These are phyloP conservation scores for Circaetus gallicus DNA, from an alignment of 2,113 vertebrate genomes.

Conservation along the genomic window DNA sequence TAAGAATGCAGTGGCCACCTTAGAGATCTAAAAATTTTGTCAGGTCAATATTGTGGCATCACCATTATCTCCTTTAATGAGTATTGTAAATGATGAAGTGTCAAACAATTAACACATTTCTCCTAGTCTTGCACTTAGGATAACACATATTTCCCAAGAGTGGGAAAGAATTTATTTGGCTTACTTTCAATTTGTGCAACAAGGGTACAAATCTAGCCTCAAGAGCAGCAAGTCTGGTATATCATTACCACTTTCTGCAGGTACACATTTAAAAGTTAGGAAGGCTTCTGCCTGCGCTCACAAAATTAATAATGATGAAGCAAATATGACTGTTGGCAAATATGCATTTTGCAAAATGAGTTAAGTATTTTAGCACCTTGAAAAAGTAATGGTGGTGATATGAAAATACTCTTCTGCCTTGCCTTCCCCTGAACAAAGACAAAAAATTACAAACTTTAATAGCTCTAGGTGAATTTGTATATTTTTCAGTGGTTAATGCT, in stretches of 20 bases:
- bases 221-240: background rate
- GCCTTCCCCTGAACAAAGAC: background rate
- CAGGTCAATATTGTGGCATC: background rate
- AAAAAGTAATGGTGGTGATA: background rate
- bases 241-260: constrained; percentile 11
- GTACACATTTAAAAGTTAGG: background rate
- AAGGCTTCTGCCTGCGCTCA: background rate
- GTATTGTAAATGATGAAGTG: constrained; percentile 10
- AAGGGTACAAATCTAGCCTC: background rate
- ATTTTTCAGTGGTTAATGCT: background rate
- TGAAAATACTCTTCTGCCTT: background rate
- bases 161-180: constrained; percentile 28
- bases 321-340: background rate
- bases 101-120: constrained; percentile 65
- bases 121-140: constrained; percentile 14
- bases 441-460: background rate
- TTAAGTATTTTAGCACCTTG: background rate
- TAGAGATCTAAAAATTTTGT: background rate
- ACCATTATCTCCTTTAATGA: constrained; percentile 52
- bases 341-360: background rate
- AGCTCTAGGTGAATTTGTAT: background rate
- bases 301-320: background rate
- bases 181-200: constrained; percentile 1
- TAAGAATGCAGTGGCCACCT: background rate
- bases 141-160: constrained; percentile 44